Evolutionary conservation across 2,797 vertebrate species (phyloP).

Genomic region (Avahi laniger): DNA sequence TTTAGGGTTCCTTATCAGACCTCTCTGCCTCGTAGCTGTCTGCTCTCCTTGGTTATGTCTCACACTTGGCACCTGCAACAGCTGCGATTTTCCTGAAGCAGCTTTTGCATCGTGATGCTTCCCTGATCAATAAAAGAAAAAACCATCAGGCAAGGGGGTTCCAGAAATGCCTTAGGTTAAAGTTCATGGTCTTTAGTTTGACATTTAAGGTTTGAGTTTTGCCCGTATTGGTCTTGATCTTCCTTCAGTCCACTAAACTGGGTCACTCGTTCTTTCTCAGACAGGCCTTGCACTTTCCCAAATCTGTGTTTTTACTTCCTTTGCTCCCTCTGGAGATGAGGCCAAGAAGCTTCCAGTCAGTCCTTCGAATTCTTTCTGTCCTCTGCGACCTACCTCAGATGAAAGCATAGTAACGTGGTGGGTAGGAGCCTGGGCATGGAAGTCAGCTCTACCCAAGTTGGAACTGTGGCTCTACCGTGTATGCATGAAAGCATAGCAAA

Average conservation of each 20-base stretch:
- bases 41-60: not conserved
- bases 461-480: not conserved
- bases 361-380: not conserved
- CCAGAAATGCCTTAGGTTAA: not conserved
- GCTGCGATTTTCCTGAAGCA: not conserved
- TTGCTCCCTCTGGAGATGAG: not conserved
- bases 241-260: not conserved
- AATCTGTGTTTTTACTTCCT: not conserved
- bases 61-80: not conserved
- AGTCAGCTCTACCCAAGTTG: not conserved
- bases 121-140: not conserved
- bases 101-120: not conserved
- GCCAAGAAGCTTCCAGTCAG: not conserved
- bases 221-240: fast-evolving
- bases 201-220: not conserved
- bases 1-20: not conserved
- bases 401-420: not conserved
- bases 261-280: not conserved
- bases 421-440: not conserved
- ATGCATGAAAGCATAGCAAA: not conserved
- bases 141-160: not conserved
- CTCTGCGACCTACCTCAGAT: not conserved
- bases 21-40: not conserved
- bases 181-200: not conserved
- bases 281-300: not conserved